Conservation (phyloP, 2,113 vertebrate species). For the Lophura nycthemera region DNA sequence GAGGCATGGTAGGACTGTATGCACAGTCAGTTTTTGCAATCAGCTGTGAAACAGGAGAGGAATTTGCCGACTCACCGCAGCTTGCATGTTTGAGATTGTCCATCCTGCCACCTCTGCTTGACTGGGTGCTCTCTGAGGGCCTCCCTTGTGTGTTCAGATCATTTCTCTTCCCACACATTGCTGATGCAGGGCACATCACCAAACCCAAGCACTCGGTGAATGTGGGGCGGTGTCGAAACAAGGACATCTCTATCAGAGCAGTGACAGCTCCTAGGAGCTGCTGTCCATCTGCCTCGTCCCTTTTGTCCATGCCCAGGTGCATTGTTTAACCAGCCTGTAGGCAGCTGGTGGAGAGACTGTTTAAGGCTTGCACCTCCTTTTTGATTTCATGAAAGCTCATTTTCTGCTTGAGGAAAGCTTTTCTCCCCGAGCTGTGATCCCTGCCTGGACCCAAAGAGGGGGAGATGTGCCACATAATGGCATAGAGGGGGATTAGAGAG, state of each 20-base stretch:
- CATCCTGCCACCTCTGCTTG: background rate
- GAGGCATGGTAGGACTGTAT: background rate
- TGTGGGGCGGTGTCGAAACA: background rate
- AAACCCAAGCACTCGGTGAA: background rate
- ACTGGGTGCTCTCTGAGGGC: background rate
- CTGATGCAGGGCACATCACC: background rate
- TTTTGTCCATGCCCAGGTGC: constrained; percentile 27
- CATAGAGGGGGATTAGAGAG: background rate
- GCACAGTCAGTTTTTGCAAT: background rate
- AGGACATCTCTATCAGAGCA: background rate
- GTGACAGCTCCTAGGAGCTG: background rate
- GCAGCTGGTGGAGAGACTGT: constrained; percentile 76
- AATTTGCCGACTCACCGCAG: accelerated
- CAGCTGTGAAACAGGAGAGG: background rate
- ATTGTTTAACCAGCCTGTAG: constrained; percentile 69
- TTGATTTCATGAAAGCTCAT: constrained; percentile 64
- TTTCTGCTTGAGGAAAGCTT: constrained; percentile 71
- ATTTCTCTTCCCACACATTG: background rate
- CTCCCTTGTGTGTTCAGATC: background rate
- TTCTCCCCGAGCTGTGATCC: constrained; percentile 54
- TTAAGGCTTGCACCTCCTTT: constrained; percentile 28
- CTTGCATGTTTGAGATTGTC: background rate
- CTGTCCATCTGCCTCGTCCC: background rate
- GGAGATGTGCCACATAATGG: constrained; percentile 1
- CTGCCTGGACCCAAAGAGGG: background rate